These are phyloP conservation scores for Panthera uncia DNA, from an alignment of 2,113 vertebrate genomes.

Conservation along the genomic window DNA sequence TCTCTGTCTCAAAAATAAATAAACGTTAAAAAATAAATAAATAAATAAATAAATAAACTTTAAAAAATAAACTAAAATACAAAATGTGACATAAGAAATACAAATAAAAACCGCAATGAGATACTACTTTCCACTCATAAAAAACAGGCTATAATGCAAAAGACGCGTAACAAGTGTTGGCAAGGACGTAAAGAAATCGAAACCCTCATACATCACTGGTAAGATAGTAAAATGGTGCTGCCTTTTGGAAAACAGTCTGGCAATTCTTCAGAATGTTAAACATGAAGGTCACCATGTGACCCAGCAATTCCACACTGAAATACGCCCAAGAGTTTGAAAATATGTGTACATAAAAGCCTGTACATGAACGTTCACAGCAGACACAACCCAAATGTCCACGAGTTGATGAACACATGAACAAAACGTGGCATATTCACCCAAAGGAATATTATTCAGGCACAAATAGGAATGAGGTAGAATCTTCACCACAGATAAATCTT, in stretches of 20 bases:
- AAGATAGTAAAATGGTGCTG: neutral
- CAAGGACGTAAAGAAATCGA: neutral
- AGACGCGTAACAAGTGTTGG: neutral
- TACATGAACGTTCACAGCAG: neutral
- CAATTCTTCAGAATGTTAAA: neutral
- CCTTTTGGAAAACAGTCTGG: neutral
- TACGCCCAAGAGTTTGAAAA: neutral
- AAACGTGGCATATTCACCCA: neutral
- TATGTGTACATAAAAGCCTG: neutral
- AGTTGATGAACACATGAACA: neutral
- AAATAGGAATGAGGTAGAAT: neutral
- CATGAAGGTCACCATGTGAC: neutral
- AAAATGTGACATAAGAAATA: neutral
- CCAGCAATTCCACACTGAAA: neutral
- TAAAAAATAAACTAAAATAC: neutral
- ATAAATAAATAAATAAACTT: no score
- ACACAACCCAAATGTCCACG: neutral
- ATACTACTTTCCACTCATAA: neutral
- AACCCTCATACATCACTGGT: neutral
- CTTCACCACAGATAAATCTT: neutral
- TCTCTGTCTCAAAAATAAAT: no score
- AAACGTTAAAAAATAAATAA: no score
- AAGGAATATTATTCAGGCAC: neutral
- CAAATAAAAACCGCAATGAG: neutral
- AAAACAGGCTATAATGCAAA: neutral